Evolutionary conservation across 2,113 vertebrate species (phyloP), one percentile per base, ranked within the genome.

Genomic region (Nannobrachium achirus): DNA sequence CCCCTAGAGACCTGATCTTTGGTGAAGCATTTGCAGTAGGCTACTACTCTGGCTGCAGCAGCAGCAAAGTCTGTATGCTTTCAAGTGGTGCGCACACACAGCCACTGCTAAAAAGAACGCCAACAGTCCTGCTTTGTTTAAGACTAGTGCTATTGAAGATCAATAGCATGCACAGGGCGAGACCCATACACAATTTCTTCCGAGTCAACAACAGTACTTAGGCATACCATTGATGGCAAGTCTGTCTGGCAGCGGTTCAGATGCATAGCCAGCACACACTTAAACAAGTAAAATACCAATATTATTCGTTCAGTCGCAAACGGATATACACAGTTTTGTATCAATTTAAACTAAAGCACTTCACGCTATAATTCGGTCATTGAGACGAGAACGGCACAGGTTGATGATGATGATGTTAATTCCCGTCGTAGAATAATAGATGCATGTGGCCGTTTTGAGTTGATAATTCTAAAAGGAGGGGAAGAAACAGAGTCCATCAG

Each of bases 1-100:
- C 59, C 69, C 71, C 60, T 19, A 53, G 70, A 64, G 74, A 79
- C 8, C 0, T 56, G 60, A 57, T 40, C 49, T 62, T 20, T 14
- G 15, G 62, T 57, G 4, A 11, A 16, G 55, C 44, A 49, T 39
- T 69, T 59, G 38, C 66, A 68, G 56, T 18, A 45, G 40, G 71
- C 44, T 33, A 5, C 25, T n/a, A n/a, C n/a, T n/a, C n/a, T 33
- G 25, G 25, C 25, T 69, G 64, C 71, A 62, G 75, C 71, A 60
- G 59, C 42, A 51, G 50, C 50, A 68, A 16, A 33, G n/a, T n/a
- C n/a, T 20, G 15, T n/a, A 45, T 8, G 57, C 42, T 55, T 48
- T 39, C 15, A 33, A 55, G 59, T 10, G 14, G 4, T n/a, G 41
- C 61, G 10, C 0, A 41, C 60, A 48, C 56, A 56, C 25, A 56